Conservation (phyloP, 2,797 vertebrate species). For the Peromyscus attwateri region DNA sequence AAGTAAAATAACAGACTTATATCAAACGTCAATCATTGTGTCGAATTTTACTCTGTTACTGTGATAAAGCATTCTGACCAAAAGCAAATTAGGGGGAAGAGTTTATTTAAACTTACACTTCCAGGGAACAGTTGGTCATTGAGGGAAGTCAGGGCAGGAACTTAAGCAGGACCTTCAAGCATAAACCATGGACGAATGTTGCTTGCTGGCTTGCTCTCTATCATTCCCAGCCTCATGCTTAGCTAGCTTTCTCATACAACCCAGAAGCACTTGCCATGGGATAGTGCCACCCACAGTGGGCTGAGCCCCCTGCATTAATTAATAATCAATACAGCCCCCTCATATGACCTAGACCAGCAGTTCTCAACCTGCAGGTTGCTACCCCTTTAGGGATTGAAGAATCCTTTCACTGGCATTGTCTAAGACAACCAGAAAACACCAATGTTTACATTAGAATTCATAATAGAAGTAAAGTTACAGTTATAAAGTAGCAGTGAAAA, state of each 20-base stretch:
- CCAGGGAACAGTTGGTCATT: neutral
- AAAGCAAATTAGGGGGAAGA: neutral
- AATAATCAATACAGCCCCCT: neutral
- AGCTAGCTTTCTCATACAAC: neutral
- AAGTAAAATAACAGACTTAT: neutral
- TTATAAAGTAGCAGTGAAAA: no score
- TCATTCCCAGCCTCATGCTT: no score
- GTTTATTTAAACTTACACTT: neutral
- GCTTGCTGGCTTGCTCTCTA: neutral
- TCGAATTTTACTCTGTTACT: neutral
- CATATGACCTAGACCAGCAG: neutral
- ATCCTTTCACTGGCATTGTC: no score
- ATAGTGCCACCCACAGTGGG: neutral
- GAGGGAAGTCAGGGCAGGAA: neutral
- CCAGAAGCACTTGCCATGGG: neutral
- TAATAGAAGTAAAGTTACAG: no score
- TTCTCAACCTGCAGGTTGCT: no score
- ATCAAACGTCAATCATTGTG: neutral
- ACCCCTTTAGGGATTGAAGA: no score
- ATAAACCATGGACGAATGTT: neutral
- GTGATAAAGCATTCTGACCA: neutral
- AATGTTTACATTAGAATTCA: no score
- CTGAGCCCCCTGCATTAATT: neutral
- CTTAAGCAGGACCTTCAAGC: neutral
- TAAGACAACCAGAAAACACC: no score